phyloP scores from a whole-genome alignment of 2,888 invertebrate species.

The Laspeyria flexula region DNA sequence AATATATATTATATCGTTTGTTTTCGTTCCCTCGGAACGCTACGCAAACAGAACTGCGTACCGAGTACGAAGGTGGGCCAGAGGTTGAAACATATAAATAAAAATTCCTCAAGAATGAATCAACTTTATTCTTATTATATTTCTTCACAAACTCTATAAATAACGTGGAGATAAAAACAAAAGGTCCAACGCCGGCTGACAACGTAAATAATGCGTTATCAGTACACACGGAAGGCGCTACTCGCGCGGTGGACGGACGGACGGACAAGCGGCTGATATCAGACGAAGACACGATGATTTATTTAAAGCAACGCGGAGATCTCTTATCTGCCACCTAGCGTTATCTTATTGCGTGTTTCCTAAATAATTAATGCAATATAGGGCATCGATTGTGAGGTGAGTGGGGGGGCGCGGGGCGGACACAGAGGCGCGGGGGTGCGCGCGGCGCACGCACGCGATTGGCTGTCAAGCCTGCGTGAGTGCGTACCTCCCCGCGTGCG shows the following conservation, averaged over 20 bases:
- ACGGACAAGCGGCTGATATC: slow-evolving; percentile 35
- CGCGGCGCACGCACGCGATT: slow-evolving; percentile 85
- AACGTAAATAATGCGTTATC: slow-evolving; percentile 72
- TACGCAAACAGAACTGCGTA: slow-evolving; percentile 49
- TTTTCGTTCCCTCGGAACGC: slow-evolving; percentile 46
- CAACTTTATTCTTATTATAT: slow-evolving; percentile 49
- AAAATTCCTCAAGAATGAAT: slow-evolving; percentile 49
- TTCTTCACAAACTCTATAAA: slow-evolving; percentile 54
- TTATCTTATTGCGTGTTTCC: slow-evolving; percentile 87
- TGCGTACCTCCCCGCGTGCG: slow-evolving; percentile 85
- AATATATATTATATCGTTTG: slow-evolving; percentile 51
- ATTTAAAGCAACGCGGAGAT: slow-evolving; percentile 77
- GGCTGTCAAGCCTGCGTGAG: slow-evolving; percentile 83
- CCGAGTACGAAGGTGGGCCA: slow-evolving; percentile 39
- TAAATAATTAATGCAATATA: slow-evolving; percentile 87
- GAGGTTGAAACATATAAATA: slow-evolving; percentile 49
- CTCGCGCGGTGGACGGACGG: slow-evolving; percentile 44
- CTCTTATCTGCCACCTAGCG: slow-evolving; percentile 85
- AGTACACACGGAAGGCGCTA: slow-evolving; percentile 46
- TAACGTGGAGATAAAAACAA: slow-evolving; percentile 56
- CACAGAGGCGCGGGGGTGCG: slow-evolving; percentile 78
- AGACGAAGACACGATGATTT: slow-evolving; percentile 70
- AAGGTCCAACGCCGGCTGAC: slow-evolving; percentile 54
- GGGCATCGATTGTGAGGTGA: slow-evolving; percentile 86
- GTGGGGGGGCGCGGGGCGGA: slow-evolving; percentile 76